Evolutionary conservation across 2,113 vertebrate species (phyloP), one percentile per base, ranked within the genome.

Genomic region (Rhinogobius similis): DNA sequence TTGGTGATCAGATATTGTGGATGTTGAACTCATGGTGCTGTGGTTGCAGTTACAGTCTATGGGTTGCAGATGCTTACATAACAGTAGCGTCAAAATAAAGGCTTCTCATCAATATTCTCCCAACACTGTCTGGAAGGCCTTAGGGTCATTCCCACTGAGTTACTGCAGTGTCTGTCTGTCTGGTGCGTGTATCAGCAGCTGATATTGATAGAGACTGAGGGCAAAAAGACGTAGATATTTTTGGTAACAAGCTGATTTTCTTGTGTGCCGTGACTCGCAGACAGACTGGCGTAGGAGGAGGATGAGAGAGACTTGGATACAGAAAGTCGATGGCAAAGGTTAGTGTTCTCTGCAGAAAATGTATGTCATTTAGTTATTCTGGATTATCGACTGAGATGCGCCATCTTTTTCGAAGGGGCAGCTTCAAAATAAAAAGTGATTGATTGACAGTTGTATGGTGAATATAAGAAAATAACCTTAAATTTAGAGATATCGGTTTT

Each of bases 71-170:
- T 67, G 62, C 65, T 76, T 88, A 58, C 63, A 61, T 69, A 83
- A 83, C 68, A 62, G 52, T 46, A 43, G 69, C 75, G 13, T 69
- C 77, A 20, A 75, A 65, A 43, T 46, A 81, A 24, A 44, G 41
- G 9, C 48, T 7, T 56, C 72, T 32, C 63, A 81, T 87, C 82
- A 67, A 71, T 78, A 76, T 38, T 50, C 52, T 64, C 58, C 59
- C 48, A 53, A 56, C 41, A 29, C 26, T 48, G 70, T 67, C 66
- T 41, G 39, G 36, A 39, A 71, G 27, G 56, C 70, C 50, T 56
- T 29, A 69, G 74, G 81, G 68, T 81, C 63, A 68, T 70, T 76
- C 68, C 82, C 69, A 73, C 69, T 61, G 77, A 66, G 73, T 36
- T 56, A 48, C 69, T 48, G 59, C 56, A 44, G 76, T 62, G 55